Percentiles rank a stretch among this genome's conserved stretches.
Evolutionary conservation across 2,797 vertebrate species (phyloP).

Genomic region (Danio choprae): DNA sequence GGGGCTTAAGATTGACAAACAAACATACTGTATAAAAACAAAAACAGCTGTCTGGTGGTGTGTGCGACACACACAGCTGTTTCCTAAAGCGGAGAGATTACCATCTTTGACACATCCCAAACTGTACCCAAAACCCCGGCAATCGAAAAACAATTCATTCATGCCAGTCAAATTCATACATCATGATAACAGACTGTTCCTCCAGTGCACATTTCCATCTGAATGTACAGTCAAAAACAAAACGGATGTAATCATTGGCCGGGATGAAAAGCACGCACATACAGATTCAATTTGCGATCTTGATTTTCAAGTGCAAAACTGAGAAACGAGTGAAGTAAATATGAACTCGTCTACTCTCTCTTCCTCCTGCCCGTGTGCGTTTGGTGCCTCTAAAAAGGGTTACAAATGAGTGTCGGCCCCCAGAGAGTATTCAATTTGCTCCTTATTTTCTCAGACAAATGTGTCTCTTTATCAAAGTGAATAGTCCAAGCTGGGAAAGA

Average conservation of each 20-base stretch:
- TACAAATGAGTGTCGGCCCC: conserved; percentile 72
- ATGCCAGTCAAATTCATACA: conserved; percentile 44
- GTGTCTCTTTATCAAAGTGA: conserved; percentile 85
- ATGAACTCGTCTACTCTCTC: conserved; percentile 36
- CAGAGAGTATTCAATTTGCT: conserved; percentile 73
- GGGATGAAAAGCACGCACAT: conserved; percentile 20
- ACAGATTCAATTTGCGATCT: conserved; percentile 62
- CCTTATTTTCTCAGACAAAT: conserved; percentile 84
- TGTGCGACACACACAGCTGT: conserved; percentile 37
- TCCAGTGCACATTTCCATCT: conserved; percentile 60
- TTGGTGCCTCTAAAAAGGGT: conserved; percentile 67
- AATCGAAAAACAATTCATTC: conserved; percentile 53
- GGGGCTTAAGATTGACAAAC: conserved; percentile 52
- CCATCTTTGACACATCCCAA: not conserved
- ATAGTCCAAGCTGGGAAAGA: conserved; percentile 86
- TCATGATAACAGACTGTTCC: conserved; percentile 52
- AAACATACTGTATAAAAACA: conserved; percentile 68
- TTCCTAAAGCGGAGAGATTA: not conserved
- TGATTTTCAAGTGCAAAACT: conserved; percentile 61
- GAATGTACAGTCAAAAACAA: conserved; percentile 52
- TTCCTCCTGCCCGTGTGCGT: conserved; percentile 26
- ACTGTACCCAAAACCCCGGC: conserved; percentile 32
- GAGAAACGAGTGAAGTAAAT: conserved; percentile 55
- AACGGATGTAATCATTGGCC: conserved; percentile 51
- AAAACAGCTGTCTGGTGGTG: conserved; percentile 72